A percentile compares a stretch with the other conserved stretches of the same genome.
Evolutionary conservation across 2,888 invertebrate genomes (phyloP).

Genomic region (Gnatocerus cornutus): DNA sequence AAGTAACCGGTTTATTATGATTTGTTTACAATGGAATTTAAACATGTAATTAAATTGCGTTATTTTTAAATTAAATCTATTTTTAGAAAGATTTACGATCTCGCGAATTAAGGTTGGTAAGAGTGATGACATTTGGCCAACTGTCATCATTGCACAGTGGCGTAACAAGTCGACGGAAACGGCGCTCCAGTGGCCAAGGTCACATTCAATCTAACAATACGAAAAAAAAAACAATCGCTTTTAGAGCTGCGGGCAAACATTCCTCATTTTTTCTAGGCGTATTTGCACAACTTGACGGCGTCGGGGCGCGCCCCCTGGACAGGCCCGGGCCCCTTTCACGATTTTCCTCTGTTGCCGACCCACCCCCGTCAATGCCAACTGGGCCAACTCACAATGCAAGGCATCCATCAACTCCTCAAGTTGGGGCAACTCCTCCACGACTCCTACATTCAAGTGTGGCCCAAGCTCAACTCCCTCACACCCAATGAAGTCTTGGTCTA

Average conservation of each 20-base stretch:
- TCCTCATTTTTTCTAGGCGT: conserved; percentile 70
- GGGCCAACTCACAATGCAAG: conserved; percentile 89
- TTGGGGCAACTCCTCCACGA: conserved; percentile 81
- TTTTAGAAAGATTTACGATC: conserved; percentile 26
- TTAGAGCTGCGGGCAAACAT: too few relatives aligned
- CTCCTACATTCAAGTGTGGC: conserved; percentile 73
- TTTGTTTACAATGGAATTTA: conserved; percentile 4
- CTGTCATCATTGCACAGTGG: background rate
- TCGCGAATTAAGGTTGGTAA: conserved; percentile 3
- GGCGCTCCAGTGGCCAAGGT: background rate
- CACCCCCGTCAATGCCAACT: conserved; percentile 82
- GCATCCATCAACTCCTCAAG: conserved; percentile 86
- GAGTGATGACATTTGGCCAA: background rate
- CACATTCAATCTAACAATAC: background rate
- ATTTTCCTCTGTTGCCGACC: conserved; percentile 84
- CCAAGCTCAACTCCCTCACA: conserved; percentile 70
- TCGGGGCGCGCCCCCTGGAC: conserved; percentile 82
- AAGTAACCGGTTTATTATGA: conserved; percentile 4
- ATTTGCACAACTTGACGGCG: conserved; percentile 74
- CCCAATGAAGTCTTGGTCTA: conserved; percentile 79
- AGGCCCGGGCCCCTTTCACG: conserved; percentile 87
- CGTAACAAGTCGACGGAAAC: background rate
- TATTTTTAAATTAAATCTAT: conserved; percentile 28
- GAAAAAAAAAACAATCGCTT: background rate
- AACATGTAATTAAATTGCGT: conserved; percentile 18